Conservation (phyloP, 2,797 vertebrate species). For the Cyprinella venusta region DNA sequence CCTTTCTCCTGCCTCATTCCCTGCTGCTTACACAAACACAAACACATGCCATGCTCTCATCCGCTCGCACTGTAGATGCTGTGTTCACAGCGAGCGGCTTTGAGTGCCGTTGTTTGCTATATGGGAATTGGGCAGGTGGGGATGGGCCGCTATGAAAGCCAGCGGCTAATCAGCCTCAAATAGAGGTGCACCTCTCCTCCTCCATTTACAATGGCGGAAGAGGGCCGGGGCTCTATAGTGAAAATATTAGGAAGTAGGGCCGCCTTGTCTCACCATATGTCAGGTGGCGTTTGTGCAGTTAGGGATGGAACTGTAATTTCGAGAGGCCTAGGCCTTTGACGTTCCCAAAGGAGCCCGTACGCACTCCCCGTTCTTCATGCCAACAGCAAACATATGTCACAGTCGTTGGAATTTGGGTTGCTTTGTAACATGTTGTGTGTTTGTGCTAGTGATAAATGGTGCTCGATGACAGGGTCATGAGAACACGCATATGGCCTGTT, state of each 20-base stretch:
- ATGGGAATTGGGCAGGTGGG: constrained; percentile 51
- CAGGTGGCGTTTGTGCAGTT: constrained; percentile 12
- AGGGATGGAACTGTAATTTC: constrained; percentile 33
- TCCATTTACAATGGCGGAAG: neutral
- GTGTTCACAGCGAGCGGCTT: constrained; percentile 12
- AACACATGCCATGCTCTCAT: constrained; percentile 40
- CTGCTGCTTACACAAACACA: constrained; percentile 39
- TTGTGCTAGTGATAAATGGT: constrained; percentile 53
- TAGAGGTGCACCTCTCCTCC: neutral
- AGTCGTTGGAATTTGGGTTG: constrained; percentile 26
- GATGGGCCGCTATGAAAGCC: constrained; percentile 18
- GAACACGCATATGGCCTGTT: constrained; percentile 53
- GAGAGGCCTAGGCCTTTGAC: neutral
- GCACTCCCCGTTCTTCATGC: constrained; percentile 5
- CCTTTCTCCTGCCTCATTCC: constrained; percentile 44
- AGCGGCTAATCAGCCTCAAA: neutral
- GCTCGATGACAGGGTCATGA: constrained; percentile 56
- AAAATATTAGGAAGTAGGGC: neutral
- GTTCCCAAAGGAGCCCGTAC: constrained; percentile 24
- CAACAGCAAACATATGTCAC: constrained; percentile 37
- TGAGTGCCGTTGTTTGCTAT: constrained; percentile 25
- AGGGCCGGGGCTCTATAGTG: neutral
- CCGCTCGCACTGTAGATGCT: constrained; percentile 22
- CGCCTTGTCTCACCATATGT: constrained; percentile 32
- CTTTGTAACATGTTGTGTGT: constrained; percentile 28